Evolutionary conservation across 30 jellyfish, hydroid and myxozoan species (phyloP), one percentile per base, ranked within the genome.

Genomic region (Aurelia sp.): DNA sequence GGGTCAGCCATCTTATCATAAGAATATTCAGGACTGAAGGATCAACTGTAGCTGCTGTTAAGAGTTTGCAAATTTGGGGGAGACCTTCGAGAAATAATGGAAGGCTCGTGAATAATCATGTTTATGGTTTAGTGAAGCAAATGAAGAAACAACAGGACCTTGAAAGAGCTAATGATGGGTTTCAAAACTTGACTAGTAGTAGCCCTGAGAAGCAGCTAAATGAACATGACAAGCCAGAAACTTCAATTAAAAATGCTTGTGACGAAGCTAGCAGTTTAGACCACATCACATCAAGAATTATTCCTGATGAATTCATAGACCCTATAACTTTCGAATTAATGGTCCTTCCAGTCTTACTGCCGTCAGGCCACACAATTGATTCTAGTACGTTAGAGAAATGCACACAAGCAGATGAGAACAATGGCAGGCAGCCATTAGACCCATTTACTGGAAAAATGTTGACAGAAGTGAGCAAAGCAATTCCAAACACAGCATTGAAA

Each of bases 331-430:
- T 67, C 35, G 88, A 85, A 53, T 31, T 81, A 16, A 95, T 95
- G 99, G 61, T 89, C 4, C 62, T 89, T 22, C 99, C 99, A 10
- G 60, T 95, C 20, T 78, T 95, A 72, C 67, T 95, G 50, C 99
- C 99, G 52, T 95, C 99, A 38, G 99, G 99, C 1, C 89, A 90
- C 61, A 89, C 90, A 10, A 81, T 95, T 52, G 99, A 95, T 78
- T 38, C 72, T 7, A 27, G 86, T 55, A 89, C 99, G 0, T 52
- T 89, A 6, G 99, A 89, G 40, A 89, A 78, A 20, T 84, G 86
- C 80, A 72, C 60, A 1, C 81, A 68, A 15, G 91, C 70, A 44
- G 94, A 82, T 38, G 72, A 80, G 55, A 89, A 55, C 15, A 31
- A 74, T 63, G 99, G 99, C 6, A 83, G 99, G 41, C 30, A 67